phyloP scores from a whole-genome alignment of 2,888 invertebrate genomes.

The Drosophila diplacantha region DNA sequence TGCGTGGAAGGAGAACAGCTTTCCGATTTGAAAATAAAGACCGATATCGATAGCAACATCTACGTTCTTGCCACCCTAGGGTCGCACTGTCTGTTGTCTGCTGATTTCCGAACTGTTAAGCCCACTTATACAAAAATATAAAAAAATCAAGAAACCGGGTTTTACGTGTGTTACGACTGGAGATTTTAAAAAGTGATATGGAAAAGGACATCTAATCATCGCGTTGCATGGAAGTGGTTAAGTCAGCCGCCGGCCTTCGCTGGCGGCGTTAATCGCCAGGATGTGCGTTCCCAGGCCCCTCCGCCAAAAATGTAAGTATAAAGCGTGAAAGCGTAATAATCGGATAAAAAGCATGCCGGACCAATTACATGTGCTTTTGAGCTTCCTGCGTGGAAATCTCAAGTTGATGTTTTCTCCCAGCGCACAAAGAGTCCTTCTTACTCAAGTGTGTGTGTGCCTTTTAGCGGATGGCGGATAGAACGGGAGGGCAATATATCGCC shows the following conservation, averaged over 20 bases:
- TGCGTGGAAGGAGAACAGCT: too few species aligned
- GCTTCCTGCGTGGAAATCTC: constrained; percentile 25
- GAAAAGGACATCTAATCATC: constrained; percentile 1
- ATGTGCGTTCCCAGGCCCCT: background rate
- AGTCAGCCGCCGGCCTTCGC: constrained; percentile 29
- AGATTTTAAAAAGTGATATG: background rate
- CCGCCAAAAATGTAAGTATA: constrained; percentile 23
- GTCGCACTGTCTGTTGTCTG: too few species aligned
- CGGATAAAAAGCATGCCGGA: constrained; percentile 23
- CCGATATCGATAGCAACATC: too few species aligned
- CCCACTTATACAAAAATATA: background rate
- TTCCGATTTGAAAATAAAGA: too few species aligned
- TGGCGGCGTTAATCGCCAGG: constrained; percentile 33
- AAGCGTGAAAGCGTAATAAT: constrained; percentile 15
- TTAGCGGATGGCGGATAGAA: constrained; percentile 13
- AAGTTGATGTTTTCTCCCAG: constrained; percentile 8
- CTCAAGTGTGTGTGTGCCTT: constrained; percentile 15
- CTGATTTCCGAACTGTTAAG: background rate
- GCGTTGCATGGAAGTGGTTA: constrained; percentile 22
- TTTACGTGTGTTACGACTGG: background rate
- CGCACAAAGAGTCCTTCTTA: constrained; percentile 3
- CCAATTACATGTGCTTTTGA: constrained; percentile 29
- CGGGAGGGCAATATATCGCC: constrained; percentile 5
- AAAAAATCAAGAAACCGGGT: background rate
- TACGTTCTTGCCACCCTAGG: too few species aligned